Evolutionary conservation across 2,888 invertebrate genomes (phyloP).

Genomic region (Thymelicus lineola): DNA sequence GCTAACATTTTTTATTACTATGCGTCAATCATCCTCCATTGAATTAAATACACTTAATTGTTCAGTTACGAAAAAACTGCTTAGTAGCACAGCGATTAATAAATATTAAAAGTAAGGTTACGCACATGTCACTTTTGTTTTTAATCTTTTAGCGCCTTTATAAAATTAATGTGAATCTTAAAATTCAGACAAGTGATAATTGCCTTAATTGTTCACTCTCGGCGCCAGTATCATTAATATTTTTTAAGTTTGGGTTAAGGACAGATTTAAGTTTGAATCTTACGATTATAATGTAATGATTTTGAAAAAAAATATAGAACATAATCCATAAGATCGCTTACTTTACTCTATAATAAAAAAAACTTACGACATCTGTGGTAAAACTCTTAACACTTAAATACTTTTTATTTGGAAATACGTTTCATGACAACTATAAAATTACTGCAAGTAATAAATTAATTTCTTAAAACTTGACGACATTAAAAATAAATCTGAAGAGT

Average conservation of each 20-base stretch:
- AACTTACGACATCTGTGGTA: no score
- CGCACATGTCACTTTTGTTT: conserved; percentile 14
- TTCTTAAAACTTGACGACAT: no score
- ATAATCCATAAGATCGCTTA: no score
- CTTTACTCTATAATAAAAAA: no score
- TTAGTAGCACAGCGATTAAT: conserved; percentile 9
- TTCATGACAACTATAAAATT: no score
- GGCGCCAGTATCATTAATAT: conserved; percentile 29
- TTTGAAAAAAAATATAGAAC: no score
- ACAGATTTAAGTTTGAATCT: conserved; percentile 10
- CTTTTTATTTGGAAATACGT: no score
- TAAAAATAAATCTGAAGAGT: no score
- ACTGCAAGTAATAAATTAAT: no score
- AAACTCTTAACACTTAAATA: no score
- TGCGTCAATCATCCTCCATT: conserved; percentile 25
- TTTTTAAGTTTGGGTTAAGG: conserved; percentile 25
- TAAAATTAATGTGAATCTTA: conserved; percentile 22
- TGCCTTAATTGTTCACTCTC: conserved; percentile 23
- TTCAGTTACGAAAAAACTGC: conserved; percentile 16
- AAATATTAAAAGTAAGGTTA: conserved; percentile 24
- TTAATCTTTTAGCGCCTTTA: conserved; percentile 28
- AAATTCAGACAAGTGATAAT: conserved; percentile 35
- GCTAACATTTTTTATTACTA: conserved; percentile 18
- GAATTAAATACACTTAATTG: conserved; percentile 19
- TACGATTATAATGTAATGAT: no score